These are phyloP conservation scores for Lasioglossum malachurum DNA, from an alignment of 2,888 invertebrate species.

Conservation along the genomic window DNA sequence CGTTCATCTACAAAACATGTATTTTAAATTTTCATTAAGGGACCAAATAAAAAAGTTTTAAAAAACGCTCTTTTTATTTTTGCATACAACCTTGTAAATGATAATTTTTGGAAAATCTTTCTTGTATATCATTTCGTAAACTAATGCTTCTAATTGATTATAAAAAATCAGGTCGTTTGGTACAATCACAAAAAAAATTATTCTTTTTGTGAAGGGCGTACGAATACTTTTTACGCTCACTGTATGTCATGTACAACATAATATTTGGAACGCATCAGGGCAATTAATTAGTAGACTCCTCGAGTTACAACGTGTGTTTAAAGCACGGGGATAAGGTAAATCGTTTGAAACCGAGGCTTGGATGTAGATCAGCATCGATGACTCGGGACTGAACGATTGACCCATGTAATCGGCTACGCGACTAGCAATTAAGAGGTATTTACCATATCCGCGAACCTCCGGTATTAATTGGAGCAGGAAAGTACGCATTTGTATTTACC, in stretches of 20 bases:
- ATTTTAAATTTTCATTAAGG: too few relatives aligned
- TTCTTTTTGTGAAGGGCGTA: too few relatives aligned
- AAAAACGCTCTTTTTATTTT: too few relatives aligned
- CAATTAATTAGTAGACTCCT: neutral
- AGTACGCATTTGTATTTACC: neutral
- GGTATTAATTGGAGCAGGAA: neutral
- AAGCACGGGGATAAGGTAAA: neutral
- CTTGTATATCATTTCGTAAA: too few relatives aligned
- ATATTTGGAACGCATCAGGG: neutral
- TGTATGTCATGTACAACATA: neutral
- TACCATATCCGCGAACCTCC: neutral
- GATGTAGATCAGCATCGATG: slow-evolving; percentile 22
- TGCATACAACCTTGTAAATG: too few relatives aligned
- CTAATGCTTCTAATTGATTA: too few relatives aligned
- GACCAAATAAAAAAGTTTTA: too few relatives aligned
- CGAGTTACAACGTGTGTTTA: neutral
- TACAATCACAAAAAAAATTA: too few relatives aligned
- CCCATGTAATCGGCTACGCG: slow-evolving; percentile 9
- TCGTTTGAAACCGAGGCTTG: neutral
- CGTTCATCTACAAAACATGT: too few relatives aligned
- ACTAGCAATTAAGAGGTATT: neutral
- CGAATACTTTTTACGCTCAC: too few relatives aligned
- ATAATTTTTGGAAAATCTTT: too few relatives aligned
- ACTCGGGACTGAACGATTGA: slow-evolving; percentile 19
- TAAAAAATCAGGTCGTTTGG: too few relatives aligned